A percentile compares a stretch with the other conserved stretches of the same genome.
phyloP scores from a whole-genome alignment of 2,797 vertebrate genomes.

The Rachycentron canadum region DNA sequence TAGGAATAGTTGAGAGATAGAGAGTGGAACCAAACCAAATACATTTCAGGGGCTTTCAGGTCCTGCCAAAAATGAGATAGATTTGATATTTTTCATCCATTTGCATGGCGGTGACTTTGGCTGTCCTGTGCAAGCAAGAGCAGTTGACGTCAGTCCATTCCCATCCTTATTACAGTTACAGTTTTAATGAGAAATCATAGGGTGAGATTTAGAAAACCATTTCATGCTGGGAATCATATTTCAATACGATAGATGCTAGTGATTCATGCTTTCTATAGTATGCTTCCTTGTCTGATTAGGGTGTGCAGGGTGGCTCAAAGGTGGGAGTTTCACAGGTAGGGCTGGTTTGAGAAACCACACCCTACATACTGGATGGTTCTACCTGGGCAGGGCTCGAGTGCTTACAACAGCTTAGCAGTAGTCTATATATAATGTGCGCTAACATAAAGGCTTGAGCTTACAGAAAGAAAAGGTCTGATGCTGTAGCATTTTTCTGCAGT shows the following conservation, averaged over 20 bases:
- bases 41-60: slow-evolving; percentile 48
- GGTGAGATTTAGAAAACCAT: too few relatives aligned
- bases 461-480: slow-evolving; percentile 12
- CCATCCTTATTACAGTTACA: not conserved
- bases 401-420: slow-evolving; percentile 4
- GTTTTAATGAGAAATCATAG: slow-evolving; percentile 6
- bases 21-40: slow-evolving; percentile 56
- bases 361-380: slow-evolving; percentile 7
- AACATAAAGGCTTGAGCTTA: slow-evolving; percentile 10
- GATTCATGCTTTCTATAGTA: too few relatives aligned
- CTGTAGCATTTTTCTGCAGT: slow-evolving; percentile 26
- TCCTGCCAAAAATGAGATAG: slow-evolving; percentile 57
- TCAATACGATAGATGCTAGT: too few relatives aligned
- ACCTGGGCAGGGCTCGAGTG: not conserved
- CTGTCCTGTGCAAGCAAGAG: slow-evolving; percentile 6
- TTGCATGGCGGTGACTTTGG: slow-evolving; percentile 20
- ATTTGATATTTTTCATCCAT: slow-evolving; percentile 47
- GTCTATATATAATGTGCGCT: not conserved
- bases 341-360: slow-evolving; percentile 54
- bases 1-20: slow-evolving; percentile 47
- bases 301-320: not conserved
- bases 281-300: not conserved
- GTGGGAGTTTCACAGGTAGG: slow-evolving; percentile 51
- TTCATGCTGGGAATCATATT: too few relatives aligned
- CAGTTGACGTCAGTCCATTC: slow-evolving; percentile 2